Percentiles rank a stretch among this genome's conserved stretches.
phyloP scores from a whole-genome alignment of 2,888 invertebrate species.

The Hedya salicella region DNA sequence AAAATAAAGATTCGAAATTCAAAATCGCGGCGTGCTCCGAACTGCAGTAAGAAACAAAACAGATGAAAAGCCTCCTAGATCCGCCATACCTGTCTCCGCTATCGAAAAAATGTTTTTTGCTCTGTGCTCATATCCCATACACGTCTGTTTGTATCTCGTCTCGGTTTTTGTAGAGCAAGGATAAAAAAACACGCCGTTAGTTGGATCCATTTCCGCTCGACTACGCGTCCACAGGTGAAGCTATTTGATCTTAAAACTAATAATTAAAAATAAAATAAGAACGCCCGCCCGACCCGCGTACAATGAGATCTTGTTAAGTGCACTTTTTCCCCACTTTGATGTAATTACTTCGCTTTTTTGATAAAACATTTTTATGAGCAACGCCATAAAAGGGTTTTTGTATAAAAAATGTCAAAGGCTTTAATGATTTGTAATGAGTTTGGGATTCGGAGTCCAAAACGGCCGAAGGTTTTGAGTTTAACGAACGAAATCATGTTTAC shows the following conservation, averaged over 20 bases:
- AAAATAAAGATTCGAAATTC: slow-evolving; percentile 75
- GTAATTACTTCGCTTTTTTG: slow-evolving; percentile 62
- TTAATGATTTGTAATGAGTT: slow-evolving; percentile 57
- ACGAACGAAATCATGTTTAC: slow-evolving; percentile 69
- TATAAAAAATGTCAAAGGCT: slow-evolving; percentile 48
- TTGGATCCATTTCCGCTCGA: slow-evolving; percentile 80
- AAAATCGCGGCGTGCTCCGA: slow-evolving; percentile 68
- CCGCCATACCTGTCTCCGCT: slow-evolving; percentile 45
- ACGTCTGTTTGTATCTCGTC: slow-evolving; percentile 76
- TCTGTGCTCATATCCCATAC: slow-evolving; percentile 71
- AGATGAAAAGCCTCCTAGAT: slow-evolving; percentile 37
- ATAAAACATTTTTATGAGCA: slow-evolving; percentile 47
- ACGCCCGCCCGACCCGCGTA: slow-evolving; percentile 58
- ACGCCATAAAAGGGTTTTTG: slow-evolving; percentile 49
- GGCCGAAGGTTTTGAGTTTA: slow-evolving; percentile 47
- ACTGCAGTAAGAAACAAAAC: slow-evolving; percentile 37
- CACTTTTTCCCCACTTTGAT: slow-evolving; percentile 61
- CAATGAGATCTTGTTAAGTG: slow-evolving; percentile 76
- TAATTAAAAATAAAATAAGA: slow-evolving; percentile 75
- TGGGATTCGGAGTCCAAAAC: slow-evolving; percentile 45
- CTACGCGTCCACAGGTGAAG: slow-evolving; percentile 80
- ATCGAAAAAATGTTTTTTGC: slow-evolving; percentile 62
- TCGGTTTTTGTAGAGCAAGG: slow-evolving; percentile 73
- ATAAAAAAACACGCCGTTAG: slow-evolving; percentile 76
- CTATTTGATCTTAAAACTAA: slow-evolving; percentile 70